phyloP scores from a whole-genome alignment of 2,888 invertebrate species.

The Nasonia oneida region DNA sequence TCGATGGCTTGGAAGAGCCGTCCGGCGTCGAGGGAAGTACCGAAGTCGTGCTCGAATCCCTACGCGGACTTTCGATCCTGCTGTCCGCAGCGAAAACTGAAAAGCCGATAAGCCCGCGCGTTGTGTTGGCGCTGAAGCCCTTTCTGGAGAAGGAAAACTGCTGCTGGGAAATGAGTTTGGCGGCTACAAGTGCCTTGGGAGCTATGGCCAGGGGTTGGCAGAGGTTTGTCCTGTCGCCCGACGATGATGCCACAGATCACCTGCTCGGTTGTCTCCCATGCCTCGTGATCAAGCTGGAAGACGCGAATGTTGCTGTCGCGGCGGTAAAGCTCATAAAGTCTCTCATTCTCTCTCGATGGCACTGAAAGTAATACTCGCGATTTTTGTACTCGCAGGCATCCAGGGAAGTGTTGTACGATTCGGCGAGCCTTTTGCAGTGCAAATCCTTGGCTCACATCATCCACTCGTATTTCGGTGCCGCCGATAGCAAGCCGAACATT shows the following conservation, averaged over 20 bases:
- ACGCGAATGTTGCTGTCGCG: constrained; percentile 68
- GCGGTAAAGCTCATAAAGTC: too few species aligned
- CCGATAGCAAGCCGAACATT: constrained; percentile 64
- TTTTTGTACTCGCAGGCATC: constrained; percentile 62
- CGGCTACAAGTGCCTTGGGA: constrained; percentile 72
- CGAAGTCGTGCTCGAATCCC: constrained; percentile 73
- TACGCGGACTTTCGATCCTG: constrained; percentile 72
- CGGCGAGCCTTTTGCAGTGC: constrained; percentile 69
- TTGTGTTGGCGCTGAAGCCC: constrained; percentile 74
- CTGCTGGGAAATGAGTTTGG: constrained; percentile 71
- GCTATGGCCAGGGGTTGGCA: constrained; percentile 71
- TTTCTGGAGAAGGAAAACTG: constrained; percentile 74
- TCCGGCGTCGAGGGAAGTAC: constrained; percentile 70
- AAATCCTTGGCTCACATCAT: constrained; percentile 68
- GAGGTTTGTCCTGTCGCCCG: constrained; percentile 66
- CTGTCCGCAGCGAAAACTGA: constrained; percentile 69
- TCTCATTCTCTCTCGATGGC: too few species aligned
- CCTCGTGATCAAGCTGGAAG: constrained; percentile 73
- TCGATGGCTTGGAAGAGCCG: constrained; percentile 75
- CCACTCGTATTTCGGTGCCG: constrained; percentile 65
- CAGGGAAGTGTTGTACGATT: constrained; percentile 69
- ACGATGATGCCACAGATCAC: constrained; percentile 74
- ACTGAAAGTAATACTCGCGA: too few species aligned
- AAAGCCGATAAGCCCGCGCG: constrained; percentile 71
- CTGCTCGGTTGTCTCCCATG: constrained; percentile 74